These are phyloP conservation scores for Oreochromis spilurus DNA, from an alignment of 2,113 vertebrate genomes.

Conservation along the genomic window DNA sequence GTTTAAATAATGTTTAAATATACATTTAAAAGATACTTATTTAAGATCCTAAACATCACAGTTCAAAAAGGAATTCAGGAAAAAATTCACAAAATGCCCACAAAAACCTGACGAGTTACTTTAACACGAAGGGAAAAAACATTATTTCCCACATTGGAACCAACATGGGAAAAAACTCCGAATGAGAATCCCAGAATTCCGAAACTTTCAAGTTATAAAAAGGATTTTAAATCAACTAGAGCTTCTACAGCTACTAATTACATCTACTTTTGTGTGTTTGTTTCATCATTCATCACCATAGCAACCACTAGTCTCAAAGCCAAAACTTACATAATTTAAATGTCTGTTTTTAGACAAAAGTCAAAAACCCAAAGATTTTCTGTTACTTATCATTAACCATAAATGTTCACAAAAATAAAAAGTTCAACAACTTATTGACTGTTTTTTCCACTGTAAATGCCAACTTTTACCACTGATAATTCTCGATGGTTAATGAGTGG, in stretches of 20 bases:
- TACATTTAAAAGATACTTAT: neutral
- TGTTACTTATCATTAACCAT: neutral
- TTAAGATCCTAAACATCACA: neutral
- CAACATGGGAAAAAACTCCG: neutral
- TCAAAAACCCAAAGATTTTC: accelerated
- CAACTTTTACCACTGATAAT: neutral
- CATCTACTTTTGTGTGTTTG: neutral
- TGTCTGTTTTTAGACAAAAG: neutral
- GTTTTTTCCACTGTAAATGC: neutral
- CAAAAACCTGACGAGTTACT: neutral
- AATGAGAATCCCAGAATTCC: neutral
- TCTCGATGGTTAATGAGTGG: neutral
- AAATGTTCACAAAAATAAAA: neutral
- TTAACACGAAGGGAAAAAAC: neutral
- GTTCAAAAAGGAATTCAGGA: neutral
- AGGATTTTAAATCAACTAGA: neutral
- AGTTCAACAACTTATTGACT: neutral
- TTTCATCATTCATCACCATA: neutral
- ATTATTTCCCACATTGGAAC: neutral
- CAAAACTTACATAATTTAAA: neutral
- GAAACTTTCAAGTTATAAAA: neutral
- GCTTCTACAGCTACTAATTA: neutral
- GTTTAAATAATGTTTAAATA: neutral
- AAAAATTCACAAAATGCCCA: neutral
- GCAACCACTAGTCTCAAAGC: neutral